Base-by-base conservation (phyloP, 2,888 invertebrate genomes). In the Nymphalis urticae region DNA sequence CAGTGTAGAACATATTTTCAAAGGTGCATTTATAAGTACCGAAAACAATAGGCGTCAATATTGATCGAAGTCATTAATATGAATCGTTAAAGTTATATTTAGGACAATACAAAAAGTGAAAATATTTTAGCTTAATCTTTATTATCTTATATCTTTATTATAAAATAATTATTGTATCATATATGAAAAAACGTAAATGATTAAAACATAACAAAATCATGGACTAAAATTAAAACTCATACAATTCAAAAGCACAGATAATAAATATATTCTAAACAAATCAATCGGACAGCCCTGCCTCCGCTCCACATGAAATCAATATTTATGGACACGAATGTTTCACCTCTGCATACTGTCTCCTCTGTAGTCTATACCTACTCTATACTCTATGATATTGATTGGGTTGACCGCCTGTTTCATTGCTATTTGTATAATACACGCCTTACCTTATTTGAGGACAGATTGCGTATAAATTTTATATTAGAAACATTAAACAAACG, bases 261-360 rank as follows among this genome's bases (percentile, higher is more conserved):
- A 42, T 32, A 32, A 64, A 42, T 32, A 32, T 16, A 48, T 48
- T 58, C 8, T 56, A 54, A 47, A 54, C 47, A 59, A 59, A 36
- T 65, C 56, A 65, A 13, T 58, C 32, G n/a, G 66, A 62, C 86
- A 87, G 53, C 88, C 87, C 87, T 86, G 77, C 77, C 75, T 79
- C 77, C 75, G 73, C 80, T 58, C 77, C 81, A 76, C 85, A 82
- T 85, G 88, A 88, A 89, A 89, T 89, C 86, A 91, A 92, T 92
- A 92, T 91, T 91, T 88, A 91, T 90, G 85, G 88, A 86, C 82
- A 80, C 72, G 80, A 81, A 82, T 81, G 85, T 84, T 84, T 87
- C 86, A 87, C 88, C 86, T 88, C 85, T 80, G 78, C 76, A 77
- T 79, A 76, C 75, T 73, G 73, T 75, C 75, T 69, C 62, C 65